Evolutionary conservation across 1,140 invertebrate species (phyloP).

Genomic region (Condylostylus longicornis): DNA sequence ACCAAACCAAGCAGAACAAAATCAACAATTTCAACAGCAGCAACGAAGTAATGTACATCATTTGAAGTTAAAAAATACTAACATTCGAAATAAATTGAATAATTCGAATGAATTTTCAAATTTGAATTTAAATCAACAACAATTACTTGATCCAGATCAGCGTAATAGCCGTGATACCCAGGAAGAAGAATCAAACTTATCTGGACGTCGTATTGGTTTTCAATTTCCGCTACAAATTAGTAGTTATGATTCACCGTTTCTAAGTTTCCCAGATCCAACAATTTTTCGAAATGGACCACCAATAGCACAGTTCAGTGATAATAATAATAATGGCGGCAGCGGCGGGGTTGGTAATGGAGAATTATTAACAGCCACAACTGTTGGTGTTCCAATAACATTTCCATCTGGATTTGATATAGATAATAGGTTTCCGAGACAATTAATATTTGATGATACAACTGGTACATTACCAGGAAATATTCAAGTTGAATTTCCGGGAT

Average conservation of each 20-base stretch:
- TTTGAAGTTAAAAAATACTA: too few species aligned
- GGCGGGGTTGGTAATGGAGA: conserved; percentile 16
- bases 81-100: too few species aligned
- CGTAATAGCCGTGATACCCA: too few species aligned
- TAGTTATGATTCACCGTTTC: not conserved
- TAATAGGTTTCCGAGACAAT: too few species aligned
- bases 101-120: too few species aligned
- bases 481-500: conserved; percentile 24
- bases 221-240: too few species aligned
- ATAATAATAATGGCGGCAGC: conserved; percentile 8
- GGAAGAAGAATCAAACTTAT: conserved; percentile 13
- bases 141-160: too few species aligned
- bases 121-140: not conserved
- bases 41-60: too few species aligned
- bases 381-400: conserved; percentile 20
- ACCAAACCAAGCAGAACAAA: too few species aligned
- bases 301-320: conserved; percentile 21
- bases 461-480: conserved; percentile 6
- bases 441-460: too few species aligned
- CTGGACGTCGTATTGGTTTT: conserved; percentile 26
- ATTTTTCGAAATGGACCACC: not conserved
- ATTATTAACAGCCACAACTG: conserved; percentile 22
- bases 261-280: not conserved
- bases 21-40: too few species aligned
- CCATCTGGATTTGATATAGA: too few species aligned